phyloP scores from a whole-genome alignment of 2,797 vertebrate genomes.

The Pitangus sulphuratus region DNA sequence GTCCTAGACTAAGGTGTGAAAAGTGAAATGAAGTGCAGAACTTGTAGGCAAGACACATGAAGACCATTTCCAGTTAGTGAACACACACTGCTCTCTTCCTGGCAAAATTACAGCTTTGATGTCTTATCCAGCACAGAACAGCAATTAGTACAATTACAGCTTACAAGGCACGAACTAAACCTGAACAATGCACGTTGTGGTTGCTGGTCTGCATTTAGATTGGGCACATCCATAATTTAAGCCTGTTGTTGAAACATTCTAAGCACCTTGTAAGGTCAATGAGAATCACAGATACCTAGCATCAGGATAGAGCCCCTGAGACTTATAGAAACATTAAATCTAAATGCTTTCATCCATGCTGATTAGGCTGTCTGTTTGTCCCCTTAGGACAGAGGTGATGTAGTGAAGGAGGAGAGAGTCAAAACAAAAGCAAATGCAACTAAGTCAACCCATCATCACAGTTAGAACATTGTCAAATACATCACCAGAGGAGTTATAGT shows the following conservation, averaged over 20 bases:
- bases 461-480: neutral
- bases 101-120: slow-evolving; percentile 15
- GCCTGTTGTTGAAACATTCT: neutral
- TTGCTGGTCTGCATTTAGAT: slow-evolving; percentile 31
- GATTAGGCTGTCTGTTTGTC: neutral
- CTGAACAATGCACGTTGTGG: neutral
- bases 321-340: neutral
- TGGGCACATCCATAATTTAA: neutral
- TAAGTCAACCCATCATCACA: neutral
- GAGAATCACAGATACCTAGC: neutral
- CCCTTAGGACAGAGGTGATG: neutral
- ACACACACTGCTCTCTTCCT: neutral
- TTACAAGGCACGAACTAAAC: neutral
- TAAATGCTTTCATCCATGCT: neutral
- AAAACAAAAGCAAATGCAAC: neutral
- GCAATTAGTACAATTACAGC: slow-evolving; percentile 41
- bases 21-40: neutral
- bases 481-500: neutral
- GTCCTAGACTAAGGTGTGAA: neutral
- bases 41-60: neutral
- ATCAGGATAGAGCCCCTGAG: neutral
- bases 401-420: neutral
- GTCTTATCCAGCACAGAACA: neutral
- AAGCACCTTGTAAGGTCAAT: neutral
- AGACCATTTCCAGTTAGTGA: neutral